These are phyloP conservation scores for Loxodonta africana DNA, from an alignment of 2,113 vertebrate genomes.

Conservation along the genomic window DNA sequence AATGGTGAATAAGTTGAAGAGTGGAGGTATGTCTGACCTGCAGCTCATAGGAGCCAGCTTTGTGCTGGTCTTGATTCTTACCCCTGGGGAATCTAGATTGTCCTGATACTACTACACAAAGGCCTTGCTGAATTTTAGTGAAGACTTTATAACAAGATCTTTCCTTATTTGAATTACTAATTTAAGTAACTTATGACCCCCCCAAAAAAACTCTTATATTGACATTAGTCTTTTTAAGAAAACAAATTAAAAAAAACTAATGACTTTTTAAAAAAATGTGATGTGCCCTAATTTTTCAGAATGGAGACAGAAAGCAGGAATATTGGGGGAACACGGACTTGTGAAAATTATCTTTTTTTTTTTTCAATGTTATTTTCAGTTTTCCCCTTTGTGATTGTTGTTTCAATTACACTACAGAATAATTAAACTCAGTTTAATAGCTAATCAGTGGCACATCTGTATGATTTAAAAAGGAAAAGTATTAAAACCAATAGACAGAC, in stretches of 20 bases:
- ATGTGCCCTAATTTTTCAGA: background rate
- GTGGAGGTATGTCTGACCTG: too few species aligned
- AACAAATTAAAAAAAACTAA: background rate
- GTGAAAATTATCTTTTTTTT: background rate
- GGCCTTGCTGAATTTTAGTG: background rate
- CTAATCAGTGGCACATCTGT: background rate
- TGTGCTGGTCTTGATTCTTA: too few species aligned
- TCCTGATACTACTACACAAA: background rate
- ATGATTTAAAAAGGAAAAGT: background rate
- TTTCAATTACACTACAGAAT: background rate
- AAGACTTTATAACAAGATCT: background rate
- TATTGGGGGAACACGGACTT: background rate
- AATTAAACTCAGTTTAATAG: background rate
- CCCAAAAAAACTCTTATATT: background rate
- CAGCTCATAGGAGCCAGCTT: too few species aligned
- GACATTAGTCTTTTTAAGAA: background rate
- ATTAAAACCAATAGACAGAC: background rate
- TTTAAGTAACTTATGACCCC: background rate
- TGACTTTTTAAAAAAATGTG: background rate
- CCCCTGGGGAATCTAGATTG: too few species aligned
- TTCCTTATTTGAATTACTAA: slow-evolving; percentile 10
- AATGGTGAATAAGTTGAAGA: too few species aligned
- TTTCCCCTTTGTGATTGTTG: background rate
- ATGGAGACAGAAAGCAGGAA: background rate
- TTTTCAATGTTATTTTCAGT: background rate